Evolutionary conservation across 2,113 vertebrate genomes (phyloP).

Genomic region (Cricetomys ansorgei): DNA sequence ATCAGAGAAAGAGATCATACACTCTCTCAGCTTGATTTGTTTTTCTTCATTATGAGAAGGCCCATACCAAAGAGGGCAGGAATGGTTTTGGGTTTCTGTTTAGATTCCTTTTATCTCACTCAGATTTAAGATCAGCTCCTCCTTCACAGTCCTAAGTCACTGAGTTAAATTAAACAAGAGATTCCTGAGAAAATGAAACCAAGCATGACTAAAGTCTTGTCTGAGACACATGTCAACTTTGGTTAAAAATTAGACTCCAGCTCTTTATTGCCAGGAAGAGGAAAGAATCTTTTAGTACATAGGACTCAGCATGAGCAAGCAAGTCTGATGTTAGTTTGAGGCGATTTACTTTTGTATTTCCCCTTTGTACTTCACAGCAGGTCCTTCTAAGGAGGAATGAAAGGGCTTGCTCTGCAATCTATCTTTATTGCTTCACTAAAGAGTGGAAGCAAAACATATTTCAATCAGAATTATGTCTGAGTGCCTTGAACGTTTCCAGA

Average conservation of each 20-base stretch:
- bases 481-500: conserved; percentile 61
- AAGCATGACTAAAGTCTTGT: conserved; percentile 87
- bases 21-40: conserved; percentile 75
- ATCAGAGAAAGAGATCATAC: conserved; percentile 48
- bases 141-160: conserved; percentile 72
- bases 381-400: conserved; percentile 63
- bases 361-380: conserved; percentile 83
- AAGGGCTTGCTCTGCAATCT: conserved; percentile 71
- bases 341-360: conserved; percentile 75
- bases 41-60: conserved; percentile 70
- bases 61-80: conserved; percentile 75
- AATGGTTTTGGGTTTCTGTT: conserved; percentile 79
- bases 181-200: conserved; percentile 82
- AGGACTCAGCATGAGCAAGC: conserved; percentile 78
- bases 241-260: conserved; percentile 84
- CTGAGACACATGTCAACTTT: conserved; percentile 78
- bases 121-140: conserved; percentile 70
- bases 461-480: conserved; percentile 74
- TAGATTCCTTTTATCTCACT: conserved; percentile 80
- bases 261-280: conserved; percentile 64
- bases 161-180: conserved; percentile 85
- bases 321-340: conserved; percentile 74
- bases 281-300: conserved; percentile 66
- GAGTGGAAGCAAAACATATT: conserved; percentile 70
- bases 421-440: conserved; percentile 78